These are phyloP conservation scores for Hoplostethus atlanticus DNA, from an alignment of 2,797 vertebrate species.

Conservation along the genomic window DNA sequence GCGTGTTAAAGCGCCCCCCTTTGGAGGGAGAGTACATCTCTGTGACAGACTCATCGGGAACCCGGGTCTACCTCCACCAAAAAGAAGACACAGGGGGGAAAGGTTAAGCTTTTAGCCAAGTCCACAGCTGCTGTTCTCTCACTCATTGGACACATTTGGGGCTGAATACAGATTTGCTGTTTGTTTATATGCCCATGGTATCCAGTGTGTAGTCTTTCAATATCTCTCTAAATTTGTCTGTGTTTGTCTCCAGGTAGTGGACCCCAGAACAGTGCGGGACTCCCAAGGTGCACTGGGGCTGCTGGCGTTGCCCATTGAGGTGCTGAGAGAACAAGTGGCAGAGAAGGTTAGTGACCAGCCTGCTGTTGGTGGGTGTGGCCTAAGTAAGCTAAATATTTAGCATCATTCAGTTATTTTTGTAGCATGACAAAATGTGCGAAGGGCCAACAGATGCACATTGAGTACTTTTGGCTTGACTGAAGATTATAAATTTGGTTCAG, in stretches of 20 bases:
- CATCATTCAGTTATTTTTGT: no score
- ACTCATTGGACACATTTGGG: neutral
- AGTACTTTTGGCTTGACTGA: neutral
- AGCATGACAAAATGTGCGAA: no score
- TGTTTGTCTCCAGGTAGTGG: conserved; percentile 56
- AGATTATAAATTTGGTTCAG: neutral
- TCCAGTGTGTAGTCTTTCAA: neutral
- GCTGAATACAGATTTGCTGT: neutral
- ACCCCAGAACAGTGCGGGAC: conserved; percentile 68
- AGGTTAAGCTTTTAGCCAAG: conserved; percentile 48
- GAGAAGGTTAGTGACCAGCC: conserved; percentile 81
- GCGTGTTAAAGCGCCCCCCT: conserved; percentile 88
- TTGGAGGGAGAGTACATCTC: conserved; percentile 91
- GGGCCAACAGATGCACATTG: no score
- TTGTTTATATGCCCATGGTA: neutral
- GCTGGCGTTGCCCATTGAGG: conserved; percentile 87
- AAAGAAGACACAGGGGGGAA: conserved; percentile 72
- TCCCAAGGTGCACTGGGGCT: conserved; percentile 80
- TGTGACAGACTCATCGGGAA: conserved; percentile 89
- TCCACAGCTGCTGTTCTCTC: neutral
- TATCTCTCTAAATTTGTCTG: neutral
- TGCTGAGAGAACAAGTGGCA: conserved; percentile 88
- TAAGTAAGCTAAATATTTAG: no score
- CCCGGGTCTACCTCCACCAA: conserved; percentile 89
- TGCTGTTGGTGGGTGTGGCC: neutral